A percentile compares a stretch with the other conserved stretches of the same genome.
Conservation (phyloP, 2,888 invertebrate species). For the Teinopalpus imperialis region DNA sequence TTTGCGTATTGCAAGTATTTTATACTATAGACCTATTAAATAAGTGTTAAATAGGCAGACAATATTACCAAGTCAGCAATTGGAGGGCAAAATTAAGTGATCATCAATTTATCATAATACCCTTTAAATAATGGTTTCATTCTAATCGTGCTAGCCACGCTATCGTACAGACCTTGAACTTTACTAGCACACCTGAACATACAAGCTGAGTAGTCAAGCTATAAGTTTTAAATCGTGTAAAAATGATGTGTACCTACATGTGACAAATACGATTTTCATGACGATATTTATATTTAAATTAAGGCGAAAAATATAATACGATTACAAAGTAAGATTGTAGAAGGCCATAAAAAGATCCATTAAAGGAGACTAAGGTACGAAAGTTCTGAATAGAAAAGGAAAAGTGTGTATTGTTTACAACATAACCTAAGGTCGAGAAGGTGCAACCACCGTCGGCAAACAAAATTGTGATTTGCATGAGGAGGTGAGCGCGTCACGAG, state of each 20-base stretch:
- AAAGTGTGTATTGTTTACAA: slow-evolving; percentile 51
- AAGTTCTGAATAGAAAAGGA: slow-evolving; percentile 29
- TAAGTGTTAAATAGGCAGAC: no score
- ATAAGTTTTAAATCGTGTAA: slow-evolving; percentile 24
- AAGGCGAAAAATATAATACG: background rate
- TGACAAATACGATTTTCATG: slow-evolving; percentile 18
- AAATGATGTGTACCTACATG: background rate
- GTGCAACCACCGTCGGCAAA: slow-evolving; percentile 74
- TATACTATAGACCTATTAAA: no score
- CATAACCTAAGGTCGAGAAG: slow-evolving; percentile 61
- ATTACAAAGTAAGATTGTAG: background rate
- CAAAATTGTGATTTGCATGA: slow-evolving; percentile 77
- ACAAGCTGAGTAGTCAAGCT: slow-evolving; percentile 45
- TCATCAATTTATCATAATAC: background rate
- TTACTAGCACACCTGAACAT: slow-evolving; percentile 56
- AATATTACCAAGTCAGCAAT: no score
- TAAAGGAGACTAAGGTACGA: slow-evolving; percentile 28
- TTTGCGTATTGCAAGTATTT: no score
- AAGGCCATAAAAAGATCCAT: background rate
- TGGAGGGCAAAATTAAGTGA: no score
- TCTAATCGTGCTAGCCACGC: slow-evolving; percentile 29
- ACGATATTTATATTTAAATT: background rate
- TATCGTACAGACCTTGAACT: slow-evolving; percentile 71
- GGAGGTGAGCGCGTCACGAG: slow-evolving; percentile 50
- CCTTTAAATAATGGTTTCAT: slow-evolving; percentile 4